phyloP scores from a whole-genome alignment of 2,888 invertebrate species.

The Ichneumoninae sp. region DNA sequence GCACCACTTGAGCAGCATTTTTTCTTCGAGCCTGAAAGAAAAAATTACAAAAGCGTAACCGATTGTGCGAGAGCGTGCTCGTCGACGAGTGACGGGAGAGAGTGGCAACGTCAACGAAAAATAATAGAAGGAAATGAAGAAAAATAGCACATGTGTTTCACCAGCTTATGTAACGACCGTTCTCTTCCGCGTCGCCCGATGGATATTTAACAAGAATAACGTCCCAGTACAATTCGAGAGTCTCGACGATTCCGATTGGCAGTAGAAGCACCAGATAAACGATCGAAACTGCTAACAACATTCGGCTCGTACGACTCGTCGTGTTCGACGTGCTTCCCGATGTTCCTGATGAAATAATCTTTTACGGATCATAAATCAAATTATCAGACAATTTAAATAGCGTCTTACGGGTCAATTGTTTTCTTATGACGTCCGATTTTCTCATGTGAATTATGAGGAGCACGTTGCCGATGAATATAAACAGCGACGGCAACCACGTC shows the following conservation, averaged over 20 bases:
- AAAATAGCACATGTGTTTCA: slow-evolving; percentile 63
- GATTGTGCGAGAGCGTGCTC: slow-evolving; percentile 1
- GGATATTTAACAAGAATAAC: slow-evolving; percentile 75
- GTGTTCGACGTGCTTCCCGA: slow-evolving; percentile 70
- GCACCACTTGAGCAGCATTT: slow-evolving; percentile 81
- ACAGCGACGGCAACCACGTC: slow-evolving; percentile 81
- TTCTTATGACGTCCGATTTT: slow-evolving; percentile 74
- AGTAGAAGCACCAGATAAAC: slow-evolving; percentile 81
- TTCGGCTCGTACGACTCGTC: slow-evolving; percentile 77
- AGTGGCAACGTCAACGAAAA: not conserved
- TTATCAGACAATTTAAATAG: not conserved
- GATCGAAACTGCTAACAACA: slow-evolving; percentile 81
- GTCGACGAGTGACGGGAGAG: not conserved
- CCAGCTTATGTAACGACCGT: slow-evolving; percentile 79
- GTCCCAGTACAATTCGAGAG: slow-evolving; percentile 82
- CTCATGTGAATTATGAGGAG: slow-evolving; percentile 78
- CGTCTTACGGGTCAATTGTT: slow-evolving; percentile 75
- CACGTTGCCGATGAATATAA: slow-evolving; percentile 81
- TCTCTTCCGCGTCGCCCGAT: slow-evolving; percentile 64
- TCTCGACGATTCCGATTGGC: slow-evolving; percentile 82
- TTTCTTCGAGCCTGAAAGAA: slow-evolving; percentile 77
- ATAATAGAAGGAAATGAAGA: not conserved
- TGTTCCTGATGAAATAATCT: slow-evolving; percentile 70
- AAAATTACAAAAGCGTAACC: slow-evolving; percentile 11
- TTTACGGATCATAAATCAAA: slow-evolving; percentile 44